Evolutionary conservation across 2,888 invertebrate species (phyloP).

Genomic region (Plemyria rubiginata): DNA sequence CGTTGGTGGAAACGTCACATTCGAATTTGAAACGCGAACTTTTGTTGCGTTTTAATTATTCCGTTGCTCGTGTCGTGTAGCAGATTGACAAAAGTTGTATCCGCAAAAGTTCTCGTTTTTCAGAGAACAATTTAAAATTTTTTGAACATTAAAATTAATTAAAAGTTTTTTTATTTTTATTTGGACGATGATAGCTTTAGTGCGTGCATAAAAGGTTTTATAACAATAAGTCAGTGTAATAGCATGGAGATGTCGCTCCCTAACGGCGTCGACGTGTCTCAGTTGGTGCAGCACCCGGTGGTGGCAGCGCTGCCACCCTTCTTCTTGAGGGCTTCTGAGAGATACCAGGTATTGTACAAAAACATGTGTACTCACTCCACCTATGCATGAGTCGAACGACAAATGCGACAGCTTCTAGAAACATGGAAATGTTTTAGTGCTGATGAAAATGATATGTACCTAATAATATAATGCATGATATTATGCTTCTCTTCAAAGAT

Average conservation of each 20-base stretch:
- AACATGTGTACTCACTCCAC: background rate
- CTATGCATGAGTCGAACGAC: too few relatives aligned
- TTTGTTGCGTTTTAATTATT: conserved; percentile 27
- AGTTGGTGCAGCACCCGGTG: conserved; percentile 94
- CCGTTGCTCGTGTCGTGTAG: conserved; percentile 2
- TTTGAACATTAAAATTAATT: background rate
- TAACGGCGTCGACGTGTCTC: conserved; percentile 93
- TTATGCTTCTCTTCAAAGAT: too few relatives aligned
- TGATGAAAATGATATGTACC: too few relatives aligned
- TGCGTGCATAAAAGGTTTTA: conserved; percentile 40
- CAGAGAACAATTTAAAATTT: conserved; percentile 10
- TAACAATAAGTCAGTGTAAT: conserved; percentile 34
- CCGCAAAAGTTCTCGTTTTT: background rate
- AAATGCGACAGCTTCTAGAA: too few relatives aligned
- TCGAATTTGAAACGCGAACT: conserved; percentile 38
- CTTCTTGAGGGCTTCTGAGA: conserved; percentile 94
- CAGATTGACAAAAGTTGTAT: background rate
- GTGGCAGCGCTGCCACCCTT: conserved; percentile 94
- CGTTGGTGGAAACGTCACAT: conserved; percentile 49
- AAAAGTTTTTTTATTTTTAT: conserved; percentile 19
- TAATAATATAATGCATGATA: too few relatives aligned
- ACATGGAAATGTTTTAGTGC: too few relatives aligned
- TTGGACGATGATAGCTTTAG: conserved; percentile 40
- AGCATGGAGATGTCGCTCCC: conserved; percentile 90
- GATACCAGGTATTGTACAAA: conserved; percentile 88